phyloP scores from a whole-genome alignment of 1,140 invertebrate genomes.

The Drosophila melanogaster region Release_6_plus_ISO1_MT NT_033777.3:10138001-10138500 shows the following conservation, averaged over 20 bases:
- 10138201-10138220: slow-evolving; percentile 55
- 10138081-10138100: slow-evolving; percentile 9
- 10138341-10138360: slow-evolving; percentile 2
- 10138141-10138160: slow-evolving; percentile 40
- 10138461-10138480: background rate
- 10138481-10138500: background rate
- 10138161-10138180: slow-evolving; percentile 43
- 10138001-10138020: slow-evolving; percentile 37
- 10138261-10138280: slow-evolving; percentile 31
- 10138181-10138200: slow-evolving; percentile 36
- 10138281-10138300: slow-evolving; percentile 72
- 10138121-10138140: slow-evolving; percentile 31
- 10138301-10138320: slow-evolving; percentile 57
- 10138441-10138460: background rate
- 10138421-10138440: background rate
- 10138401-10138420: background rate
- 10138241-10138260: slow-evolving; percentile 7
- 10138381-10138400: background rate
- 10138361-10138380: background rate
- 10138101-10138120: background rate
- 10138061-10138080: slow-evolving; percentile 49
- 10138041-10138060: slow-evolving; percentile 52
- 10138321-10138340: slow-evolving; percentile 25
- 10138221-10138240: slow-evolving; percentile 64
- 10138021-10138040: slow-evolving; percentile 62